phyloP scores from a whole-genome alignment of 2,888 invertebrate genomes.

The Mermis nigrescens region DNA sequence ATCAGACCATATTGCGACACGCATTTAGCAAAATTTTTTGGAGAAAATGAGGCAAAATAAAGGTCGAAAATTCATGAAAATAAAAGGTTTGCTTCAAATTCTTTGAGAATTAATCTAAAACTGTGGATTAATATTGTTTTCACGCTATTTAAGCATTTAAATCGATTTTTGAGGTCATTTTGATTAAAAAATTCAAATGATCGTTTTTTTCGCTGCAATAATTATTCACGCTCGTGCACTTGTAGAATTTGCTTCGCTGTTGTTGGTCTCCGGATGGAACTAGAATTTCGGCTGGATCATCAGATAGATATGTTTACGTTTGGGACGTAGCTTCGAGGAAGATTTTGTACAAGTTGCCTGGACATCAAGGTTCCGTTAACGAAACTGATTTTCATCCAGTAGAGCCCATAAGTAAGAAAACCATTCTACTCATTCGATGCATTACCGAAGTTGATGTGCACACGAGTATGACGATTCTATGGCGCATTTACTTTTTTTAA shows the following conservation, averaged over 20 bases:
- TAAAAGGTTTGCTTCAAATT: too few species aligned
- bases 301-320: constrained; percentile 80
- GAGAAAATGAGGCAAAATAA: too few species aligned
- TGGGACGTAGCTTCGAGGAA: constrained; percentile 87
- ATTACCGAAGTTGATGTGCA: background rate
- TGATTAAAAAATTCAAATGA: too few species aligned
- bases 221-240: constrained; percentile 14
- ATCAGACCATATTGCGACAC: too few species aligned
- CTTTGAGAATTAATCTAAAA: too few species aligned
- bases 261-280: constrained; percentile 82
- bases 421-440: background rate
- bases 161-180: too few species aligned
- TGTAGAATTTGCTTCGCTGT: constrained; percentile 64
- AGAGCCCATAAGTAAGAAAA: constrained; percentile 60
- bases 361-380: constrained; percentile 91
- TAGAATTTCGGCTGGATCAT: constrained; percentile 72
- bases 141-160: too few species aligned
- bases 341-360: constrained; percentile 84
- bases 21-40: too few species aligned
- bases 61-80: too few species aligned
- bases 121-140: too few species aligned
- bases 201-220: constrained; percentile 5
- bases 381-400: constrained; percentile 81
- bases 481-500: too few species aligned
- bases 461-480: too few species aligned